These are phyloP conservation scores for Elephas maximus DNA, from an alignment of 2,113 vertebrate genomes.

Conservation along the genomic window DNA sequence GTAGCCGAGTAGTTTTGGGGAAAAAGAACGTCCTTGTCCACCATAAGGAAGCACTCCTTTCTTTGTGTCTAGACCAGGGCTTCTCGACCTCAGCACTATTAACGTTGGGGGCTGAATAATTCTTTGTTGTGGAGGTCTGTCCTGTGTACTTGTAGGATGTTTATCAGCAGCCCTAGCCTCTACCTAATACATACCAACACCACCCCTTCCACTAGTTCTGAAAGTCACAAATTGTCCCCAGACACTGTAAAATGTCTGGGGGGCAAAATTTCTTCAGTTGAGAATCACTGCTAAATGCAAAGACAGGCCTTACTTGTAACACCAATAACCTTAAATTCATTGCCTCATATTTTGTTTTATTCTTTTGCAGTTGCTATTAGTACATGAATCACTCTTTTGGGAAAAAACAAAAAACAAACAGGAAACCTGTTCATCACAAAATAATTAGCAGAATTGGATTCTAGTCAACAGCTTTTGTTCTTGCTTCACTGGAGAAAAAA, in stretches of 20 bases:
- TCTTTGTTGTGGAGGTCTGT: neutral
- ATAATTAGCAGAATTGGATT: constrained; percentile 74
- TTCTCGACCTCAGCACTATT: neutral
- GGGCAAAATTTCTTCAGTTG: neutral
- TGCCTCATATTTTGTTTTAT: constrained; percentile 28
- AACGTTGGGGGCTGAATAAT: neutral
- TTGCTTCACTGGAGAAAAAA: constrained; percentile 50
- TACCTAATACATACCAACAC: neutral
- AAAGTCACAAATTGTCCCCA: constrained; percentile 12
- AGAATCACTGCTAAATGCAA: neutral
- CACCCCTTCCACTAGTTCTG: neutral
- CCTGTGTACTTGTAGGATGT: neutral
- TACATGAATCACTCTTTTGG: constrained; percentile 50
- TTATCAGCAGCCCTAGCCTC: neutral
- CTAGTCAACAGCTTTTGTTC: constrained; percentile 69
- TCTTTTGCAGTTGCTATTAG: constrained; percentile 51
- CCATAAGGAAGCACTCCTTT: neutral
- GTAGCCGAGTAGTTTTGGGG: neutral
- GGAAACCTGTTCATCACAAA: constrained; percentile 81
- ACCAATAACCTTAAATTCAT: constrained; percentile 1
- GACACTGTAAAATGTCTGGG: neutral
- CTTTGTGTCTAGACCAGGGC: neutral
- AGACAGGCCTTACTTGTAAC: constrained; percentile 11
- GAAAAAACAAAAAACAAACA: constrained; percentile 75
- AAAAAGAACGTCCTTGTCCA: constrained; percentile 7